Conservation (phyloP, 2,888 invertebrate genomes). For the Megastigmus dorsalis region DNA sequence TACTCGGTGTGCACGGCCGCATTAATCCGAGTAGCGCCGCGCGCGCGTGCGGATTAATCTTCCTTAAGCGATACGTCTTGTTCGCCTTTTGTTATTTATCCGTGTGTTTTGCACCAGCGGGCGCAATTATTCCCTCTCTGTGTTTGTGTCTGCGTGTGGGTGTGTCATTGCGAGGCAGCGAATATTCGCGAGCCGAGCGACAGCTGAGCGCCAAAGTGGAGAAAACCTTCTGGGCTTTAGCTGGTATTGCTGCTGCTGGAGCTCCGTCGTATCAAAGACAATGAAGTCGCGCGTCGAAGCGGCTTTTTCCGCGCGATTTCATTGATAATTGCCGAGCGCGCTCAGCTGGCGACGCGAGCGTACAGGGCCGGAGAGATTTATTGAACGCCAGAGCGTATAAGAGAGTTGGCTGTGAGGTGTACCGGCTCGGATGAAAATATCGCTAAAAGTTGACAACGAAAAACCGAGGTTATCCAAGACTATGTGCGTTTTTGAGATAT, state of each 20-base stretch:
- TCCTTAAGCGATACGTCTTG: conserved; percentile 41
- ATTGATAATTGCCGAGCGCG: background rate
- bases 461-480: too few relatives aligned
- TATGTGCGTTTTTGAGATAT: too few relatives aligned
- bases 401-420: too few relatives aligned
- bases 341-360: background rate
- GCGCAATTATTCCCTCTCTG: conserved; percentile 29
- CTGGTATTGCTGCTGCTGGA: too few relatives aligned
- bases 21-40: conserved; percentile 37
- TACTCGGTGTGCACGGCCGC: conserved; percentile 27
- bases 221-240: too few relatives aligned
- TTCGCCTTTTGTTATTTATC: conserved; percentile 35
- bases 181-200: background rate
- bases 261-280: background rate
- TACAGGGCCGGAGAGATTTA: too few relatives aligned
- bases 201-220: background rate
- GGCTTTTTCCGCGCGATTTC: conserved; percentile 28
- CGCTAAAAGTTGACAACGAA: too few relatives aligned
- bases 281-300: background rate
- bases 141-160: background rate
- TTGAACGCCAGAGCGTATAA: too few relatives aligned
- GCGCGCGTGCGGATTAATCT: conserved; percentile 36
- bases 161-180: background rate
- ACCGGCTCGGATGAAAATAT: too few relatives aligned
- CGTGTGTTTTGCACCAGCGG: background rate